These are phyloP conservation scores for Callitettix versicolor DNA, from an alignment of 1,140 invertebrate genomes.

Conservation along the genomic window DNA sequence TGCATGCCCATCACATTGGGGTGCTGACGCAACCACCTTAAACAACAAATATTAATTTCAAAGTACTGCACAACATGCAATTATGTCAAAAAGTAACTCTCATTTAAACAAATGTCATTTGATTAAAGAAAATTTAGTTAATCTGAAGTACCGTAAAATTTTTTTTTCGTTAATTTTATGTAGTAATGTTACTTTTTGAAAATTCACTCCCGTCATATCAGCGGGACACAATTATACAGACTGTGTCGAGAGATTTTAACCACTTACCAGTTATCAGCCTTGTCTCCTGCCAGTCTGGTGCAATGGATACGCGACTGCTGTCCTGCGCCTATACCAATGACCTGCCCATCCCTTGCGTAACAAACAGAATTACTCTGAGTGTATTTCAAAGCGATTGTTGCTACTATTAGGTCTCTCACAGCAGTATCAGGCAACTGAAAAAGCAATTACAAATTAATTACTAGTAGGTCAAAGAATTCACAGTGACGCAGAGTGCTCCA, in stretches of 20 bases:
- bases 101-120: too few species aligned
- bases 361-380: constrained; percentile 97
- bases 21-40: constrained; percentile 83
- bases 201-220: too few species aligned
- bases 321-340: constrained; percentile 93
- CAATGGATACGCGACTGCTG: constrained; percentile 97
- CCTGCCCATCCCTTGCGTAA: constrained; percentile 82
- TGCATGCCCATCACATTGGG: constrained; percentile 75
- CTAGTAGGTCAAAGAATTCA: too few species aligned
- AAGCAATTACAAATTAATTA: too few species aligned
- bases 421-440: constrained; percentile 57
- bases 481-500: too few species aligned
- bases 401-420: constrained; percentile 84
- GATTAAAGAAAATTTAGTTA: not conserved
- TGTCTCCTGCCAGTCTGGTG: constrained; percentile 90
- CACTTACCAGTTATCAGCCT: constrained; percentile 86
- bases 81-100: not conserved
- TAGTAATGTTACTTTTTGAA: too few species aligned
- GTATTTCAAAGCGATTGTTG: constrained; percentile 93
- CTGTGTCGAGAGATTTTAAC: too few species aligned
- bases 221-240: too few species aligned
- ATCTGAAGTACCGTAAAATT: too few species aligned
- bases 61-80: not conserved
- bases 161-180: too few species aligned
- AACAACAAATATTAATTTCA: constrained; percentile 17